phyloP scores from a whole-genome alignment of 2,113 vertebrate genomes.

The Semicossyphus pulcher region DNA sequence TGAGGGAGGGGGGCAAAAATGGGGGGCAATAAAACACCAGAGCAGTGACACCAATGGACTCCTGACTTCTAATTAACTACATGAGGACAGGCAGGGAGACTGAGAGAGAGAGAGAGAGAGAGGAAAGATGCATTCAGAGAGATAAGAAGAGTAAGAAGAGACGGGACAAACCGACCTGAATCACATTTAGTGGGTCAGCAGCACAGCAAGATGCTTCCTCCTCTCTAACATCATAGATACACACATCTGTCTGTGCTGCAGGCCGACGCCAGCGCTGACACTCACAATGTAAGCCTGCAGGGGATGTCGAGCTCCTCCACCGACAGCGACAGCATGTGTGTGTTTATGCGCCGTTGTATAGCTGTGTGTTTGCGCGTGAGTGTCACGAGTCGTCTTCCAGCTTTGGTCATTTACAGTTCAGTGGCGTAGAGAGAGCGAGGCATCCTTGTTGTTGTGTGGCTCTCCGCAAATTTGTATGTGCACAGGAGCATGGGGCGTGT shows the following conservation, averaged over 20 bases:
- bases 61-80: conserved; percentile 76
- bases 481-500: conserved; percentile 34
- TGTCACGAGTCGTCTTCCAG: conserved; percentile 13
- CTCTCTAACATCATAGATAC: neutral
- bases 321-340: conserved; percentile 11
- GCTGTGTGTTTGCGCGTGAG: neutral
- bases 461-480: conserved; percentile 59
- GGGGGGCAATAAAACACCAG: conserved; percentile 74
- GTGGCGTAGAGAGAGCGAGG: conserved; percentile 30
- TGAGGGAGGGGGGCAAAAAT: conserved; percentile 21
- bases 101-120: conserved; percentile 6
- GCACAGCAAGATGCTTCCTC: conserved; percentile 15
- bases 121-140: conserved; percentile 18
- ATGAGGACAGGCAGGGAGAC: conserved; percentile 33
- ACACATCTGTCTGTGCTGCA: conserved; percentile 13
- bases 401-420: conserved; percentile 60
- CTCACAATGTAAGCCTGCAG: conserved; percentile 23
- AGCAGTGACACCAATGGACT: conserved; percentile 76
- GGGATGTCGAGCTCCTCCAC: conserved; percentile 14
- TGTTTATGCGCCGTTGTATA: conserved; percentile 14
- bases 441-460: conserved; percentile 34
- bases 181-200: conserved; percentile 29
- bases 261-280: conserved; percentile 8
- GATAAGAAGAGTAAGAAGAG: conserved; percentile 22
- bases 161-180: conserved; percentile 10